phyloP scores from a whole-genome alignment of 2,888 invertebrate species.

The Flexamia atlantica region DNA sequence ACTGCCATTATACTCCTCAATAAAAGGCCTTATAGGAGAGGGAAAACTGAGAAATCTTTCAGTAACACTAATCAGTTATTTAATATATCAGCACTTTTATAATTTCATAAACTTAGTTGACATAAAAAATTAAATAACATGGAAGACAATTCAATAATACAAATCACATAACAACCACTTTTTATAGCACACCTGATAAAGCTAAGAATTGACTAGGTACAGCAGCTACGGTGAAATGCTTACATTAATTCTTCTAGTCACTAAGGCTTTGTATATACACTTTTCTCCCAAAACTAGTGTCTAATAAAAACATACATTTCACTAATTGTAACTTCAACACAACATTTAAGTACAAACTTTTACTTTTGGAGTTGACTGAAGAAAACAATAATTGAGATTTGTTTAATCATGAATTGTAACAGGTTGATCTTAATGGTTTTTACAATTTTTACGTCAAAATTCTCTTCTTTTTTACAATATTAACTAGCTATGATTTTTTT shows the following conservation, averaged over 20 bases:
- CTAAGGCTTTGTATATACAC: constrained; percentile 41
- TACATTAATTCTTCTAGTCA: constrained; percentile 8
- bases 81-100: constrained; percentile 54
- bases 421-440: no score
- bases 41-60: background rate
- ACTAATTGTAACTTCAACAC: background rate
- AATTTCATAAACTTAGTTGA: constrained; percentile 21
- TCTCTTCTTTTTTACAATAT: no score
- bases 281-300: constrained; percentile 13
- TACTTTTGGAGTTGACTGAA: no score
- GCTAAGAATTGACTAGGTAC: constrained; percentile 45
- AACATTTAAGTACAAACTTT: background rate
- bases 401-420: no score
- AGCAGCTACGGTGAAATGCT: background rate
- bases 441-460: no score
- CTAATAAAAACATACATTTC: background rate
- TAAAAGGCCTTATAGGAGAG: background rate
- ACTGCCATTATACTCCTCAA: no score
- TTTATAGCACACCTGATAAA: background rate
- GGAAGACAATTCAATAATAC: constrained; percentile 62
- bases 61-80: constrained; percentile 48
- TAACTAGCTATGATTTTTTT: no score
- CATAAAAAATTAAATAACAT: constrained; percentile 43
- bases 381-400: no score
- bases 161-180: constrained; percentile 25